A percentile compares a stretch with the other conserved stretches of the same genome.
phyloP scores from a whole-genome alignment of 2,113 vertebrate genomes.

The Sceloporus tristichus region DNA sequence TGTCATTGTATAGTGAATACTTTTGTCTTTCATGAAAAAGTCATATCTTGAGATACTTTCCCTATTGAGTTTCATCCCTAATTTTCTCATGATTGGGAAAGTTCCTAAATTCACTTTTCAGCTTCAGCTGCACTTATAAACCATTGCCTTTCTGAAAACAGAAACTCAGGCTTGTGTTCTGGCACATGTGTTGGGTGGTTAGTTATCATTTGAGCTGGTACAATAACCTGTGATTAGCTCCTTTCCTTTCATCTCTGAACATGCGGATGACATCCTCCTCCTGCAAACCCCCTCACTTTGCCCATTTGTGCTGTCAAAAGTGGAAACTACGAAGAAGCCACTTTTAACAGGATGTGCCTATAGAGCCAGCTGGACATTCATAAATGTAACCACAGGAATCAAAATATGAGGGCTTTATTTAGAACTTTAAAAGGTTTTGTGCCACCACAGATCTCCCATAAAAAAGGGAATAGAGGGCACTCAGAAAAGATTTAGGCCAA shows the following conservation, averaged over 20 bases:
- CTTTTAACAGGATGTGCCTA: neutral
- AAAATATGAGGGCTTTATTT: neutral
- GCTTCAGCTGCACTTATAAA: neutral
- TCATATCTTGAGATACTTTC: neutral
- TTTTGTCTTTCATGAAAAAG: neutral
- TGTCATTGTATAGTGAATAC: too few species aligned
- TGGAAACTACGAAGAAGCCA: neutral
- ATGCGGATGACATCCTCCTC: neutral
- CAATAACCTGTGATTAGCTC: neutral
- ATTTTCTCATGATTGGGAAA: neutral
- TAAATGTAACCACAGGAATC: neutral
- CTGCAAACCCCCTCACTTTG: neutral
- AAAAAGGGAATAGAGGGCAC: neutral
- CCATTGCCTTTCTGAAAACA: neutral
- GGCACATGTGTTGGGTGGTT: neutral
- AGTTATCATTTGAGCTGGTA: neutral
- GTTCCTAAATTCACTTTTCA: neutral
- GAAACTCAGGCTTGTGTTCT: neutral
- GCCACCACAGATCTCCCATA: neutral
- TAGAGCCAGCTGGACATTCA: neutral
- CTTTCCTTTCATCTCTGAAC: neutral
- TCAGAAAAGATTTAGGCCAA: conserved; percentile 37
- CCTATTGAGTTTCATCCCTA: neutral
- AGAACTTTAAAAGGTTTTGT: conserved; percentile 1
- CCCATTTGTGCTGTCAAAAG: conserved; percentile 4